These are phyloP conservation scores for Hipposideros armiger DNA, from an alignment of 2,113 vertebrate species.

Conservation along the genomic window DNA sequence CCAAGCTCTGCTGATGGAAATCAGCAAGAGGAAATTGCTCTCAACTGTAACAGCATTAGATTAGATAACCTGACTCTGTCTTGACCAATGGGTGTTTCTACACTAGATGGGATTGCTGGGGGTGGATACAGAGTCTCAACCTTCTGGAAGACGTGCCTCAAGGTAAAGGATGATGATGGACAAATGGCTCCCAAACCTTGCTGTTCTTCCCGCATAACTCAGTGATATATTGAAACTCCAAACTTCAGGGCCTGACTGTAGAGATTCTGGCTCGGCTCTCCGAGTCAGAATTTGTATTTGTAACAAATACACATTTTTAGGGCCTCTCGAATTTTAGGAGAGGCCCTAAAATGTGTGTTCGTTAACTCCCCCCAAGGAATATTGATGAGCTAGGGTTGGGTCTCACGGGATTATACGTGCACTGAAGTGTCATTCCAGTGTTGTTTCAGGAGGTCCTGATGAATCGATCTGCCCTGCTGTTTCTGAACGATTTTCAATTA, in stretches of 20 bases:
- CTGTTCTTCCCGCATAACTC: neutral
- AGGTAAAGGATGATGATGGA: neutral
- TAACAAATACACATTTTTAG: too few species aligned
- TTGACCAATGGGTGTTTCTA: neutral
- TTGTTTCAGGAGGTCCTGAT: neutral
- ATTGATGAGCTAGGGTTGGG: neutral
- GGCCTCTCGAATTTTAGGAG: too few species aligned
- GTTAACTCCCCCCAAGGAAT: neutral
- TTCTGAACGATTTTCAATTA: neutral
- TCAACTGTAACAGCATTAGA: neutral
- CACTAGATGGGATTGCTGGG: neutral
- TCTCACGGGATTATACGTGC: fast-evolving
- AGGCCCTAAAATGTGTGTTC: neutral
- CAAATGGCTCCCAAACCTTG: neutral
- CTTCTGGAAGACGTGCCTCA: neutral
- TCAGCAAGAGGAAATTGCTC: neutral
- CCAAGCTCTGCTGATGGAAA: neutral
- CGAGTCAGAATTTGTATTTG: too few species aligned
- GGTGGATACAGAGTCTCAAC: neutral
- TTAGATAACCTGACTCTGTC: neutral
- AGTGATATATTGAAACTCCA: neutral
- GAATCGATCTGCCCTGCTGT: neutral
- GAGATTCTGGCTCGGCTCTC: neutral
- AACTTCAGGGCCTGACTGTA: neutral
- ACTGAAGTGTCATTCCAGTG: neutral